Evolutionary conservation across 2,797 vertebrate species (phyloP).

Genomic region (Pantherophis vulpinus): DNA sequence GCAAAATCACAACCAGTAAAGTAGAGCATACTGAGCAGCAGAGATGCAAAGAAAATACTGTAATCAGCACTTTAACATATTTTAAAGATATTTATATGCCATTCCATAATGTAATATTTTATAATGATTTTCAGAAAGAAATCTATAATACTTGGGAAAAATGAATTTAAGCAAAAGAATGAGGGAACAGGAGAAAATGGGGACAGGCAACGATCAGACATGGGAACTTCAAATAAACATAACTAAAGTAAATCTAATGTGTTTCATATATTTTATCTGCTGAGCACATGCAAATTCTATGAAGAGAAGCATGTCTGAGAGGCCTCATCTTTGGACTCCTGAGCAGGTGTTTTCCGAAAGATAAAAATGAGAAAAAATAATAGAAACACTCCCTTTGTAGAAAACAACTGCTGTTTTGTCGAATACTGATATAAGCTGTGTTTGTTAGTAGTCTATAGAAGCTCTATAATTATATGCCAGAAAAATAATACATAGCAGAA

Average conservation of each 20-base stretch:
- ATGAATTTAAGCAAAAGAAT: neutral
- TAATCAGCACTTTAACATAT: neutral
- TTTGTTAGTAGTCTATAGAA: neutral
- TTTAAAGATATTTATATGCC: neutral
- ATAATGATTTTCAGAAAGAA: neutral
- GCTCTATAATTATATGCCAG: neutral
- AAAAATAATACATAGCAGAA: neutral
- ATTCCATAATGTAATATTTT: neutral
- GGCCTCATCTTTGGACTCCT: neutral
- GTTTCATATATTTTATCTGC: neutral
- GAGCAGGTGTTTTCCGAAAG: neutral
- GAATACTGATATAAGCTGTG: neutral
- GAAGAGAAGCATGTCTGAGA: neutral
- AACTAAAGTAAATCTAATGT: neutral
- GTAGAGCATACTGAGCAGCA: neutral
- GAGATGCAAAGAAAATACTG: neutral
- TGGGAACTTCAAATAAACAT: neutral
- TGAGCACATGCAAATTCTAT: neutral
- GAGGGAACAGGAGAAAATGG: neutral
- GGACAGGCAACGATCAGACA: neutral
- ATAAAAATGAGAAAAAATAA: neutral
- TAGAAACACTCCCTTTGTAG: neutral
- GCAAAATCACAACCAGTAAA: neutral
- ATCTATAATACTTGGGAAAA: neutral
- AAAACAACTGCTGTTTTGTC: neutral